A percentile compares a stretch with the other conserved stretches of the same genome.
Evolutionary conservation across 2,797 vertebrate genomes (phyloP).

Genomic region (Sarcophilus harrisii): DNA sequence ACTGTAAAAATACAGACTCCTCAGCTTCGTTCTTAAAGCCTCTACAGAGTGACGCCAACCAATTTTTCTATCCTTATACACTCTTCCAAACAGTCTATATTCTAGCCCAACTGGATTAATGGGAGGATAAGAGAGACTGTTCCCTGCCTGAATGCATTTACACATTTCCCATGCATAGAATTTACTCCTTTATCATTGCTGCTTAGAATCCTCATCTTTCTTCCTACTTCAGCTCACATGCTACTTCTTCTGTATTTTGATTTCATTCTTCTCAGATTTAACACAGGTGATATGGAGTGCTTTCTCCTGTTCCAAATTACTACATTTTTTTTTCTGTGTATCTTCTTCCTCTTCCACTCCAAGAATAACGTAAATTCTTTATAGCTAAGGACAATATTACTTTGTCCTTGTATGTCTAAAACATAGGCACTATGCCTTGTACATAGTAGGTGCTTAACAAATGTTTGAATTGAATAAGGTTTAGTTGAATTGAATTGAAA

Average conservation of each 20-base stretch:
- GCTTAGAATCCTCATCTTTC: background rate
- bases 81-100: background rate
- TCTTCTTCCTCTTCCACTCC: too few relatives aligned
- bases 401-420: background rate
- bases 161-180: background rate
- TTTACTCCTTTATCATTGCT: background rate
- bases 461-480: background rate
- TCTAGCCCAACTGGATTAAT: background rate
- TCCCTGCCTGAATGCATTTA: background rate
- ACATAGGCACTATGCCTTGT: background rate
- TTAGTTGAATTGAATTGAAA: background rate
- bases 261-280: background rate
- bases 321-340: background rate
- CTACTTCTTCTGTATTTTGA: background rate
- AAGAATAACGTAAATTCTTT: background rate
- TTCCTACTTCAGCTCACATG: background rate
- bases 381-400: background rate
- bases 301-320: background rate
- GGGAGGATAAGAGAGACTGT: background rate
- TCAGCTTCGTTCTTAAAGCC: background rate
- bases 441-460: background rate
- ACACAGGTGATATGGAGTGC: background rate
- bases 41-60: background rate
- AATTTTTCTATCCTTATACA: background rate
- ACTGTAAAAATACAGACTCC: background rate